Conservation (phyloP, 1,140 invertebrate species). For the Caligus rogercresseyi region DNA sequence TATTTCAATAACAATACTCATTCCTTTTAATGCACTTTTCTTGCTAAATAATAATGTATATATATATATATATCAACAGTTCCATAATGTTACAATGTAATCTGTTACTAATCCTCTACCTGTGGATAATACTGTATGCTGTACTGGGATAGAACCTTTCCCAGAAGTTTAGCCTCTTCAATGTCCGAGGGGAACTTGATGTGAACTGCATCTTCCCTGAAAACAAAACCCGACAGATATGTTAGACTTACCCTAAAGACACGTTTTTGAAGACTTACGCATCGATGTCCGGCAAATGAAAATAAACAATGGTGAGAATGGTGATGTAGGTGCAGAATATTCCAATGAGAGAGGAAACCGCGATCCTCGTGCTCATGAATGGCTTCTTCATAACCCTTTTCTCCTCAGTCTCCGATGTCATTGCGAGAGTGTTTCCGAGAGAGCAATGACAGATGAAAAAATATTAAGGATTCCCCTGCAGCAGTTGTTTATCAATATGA, state of each 20-base stretch:
- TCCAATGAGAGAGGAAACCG: background rate
- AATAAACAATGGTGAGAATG: conserved; percentile 6
- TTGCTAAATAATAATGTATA: background rate
- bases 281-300: conserved; percentile 1
- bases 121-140: conserved; percentile 75
- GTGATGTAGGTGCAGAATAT: background rate
- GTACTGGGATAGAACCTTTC: conserved; percentile 71
- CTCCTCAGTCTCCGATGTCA: background rate
- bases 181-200: conserved; percentile 82
- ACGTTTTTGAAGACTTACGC: background rate
- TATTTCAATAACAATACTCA: background rate
- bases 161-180: conserved; percentile 88
- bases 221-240: conserved; percentile 30
- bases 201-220: conserved; percentile 65
- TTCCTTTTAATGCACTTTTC: background rate
- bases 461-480: too few relatives aligned
- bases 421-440: too few relatives aligned
- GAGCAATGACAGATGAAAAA: too few relatives aligned
- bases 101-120: too few relatives aligned
- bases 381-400: background rate
- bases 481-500: too few relatives aligned
- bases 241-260: background rate
- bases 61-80: background rate
- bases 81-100: too few relatives aligned
- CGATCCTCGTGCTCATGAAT: background rate